These are phyloP conservation scores for Mus minutoides DNA, from an alignment of 2,797 vertebrate genomes.

Conservation along the genomic window DNA sequence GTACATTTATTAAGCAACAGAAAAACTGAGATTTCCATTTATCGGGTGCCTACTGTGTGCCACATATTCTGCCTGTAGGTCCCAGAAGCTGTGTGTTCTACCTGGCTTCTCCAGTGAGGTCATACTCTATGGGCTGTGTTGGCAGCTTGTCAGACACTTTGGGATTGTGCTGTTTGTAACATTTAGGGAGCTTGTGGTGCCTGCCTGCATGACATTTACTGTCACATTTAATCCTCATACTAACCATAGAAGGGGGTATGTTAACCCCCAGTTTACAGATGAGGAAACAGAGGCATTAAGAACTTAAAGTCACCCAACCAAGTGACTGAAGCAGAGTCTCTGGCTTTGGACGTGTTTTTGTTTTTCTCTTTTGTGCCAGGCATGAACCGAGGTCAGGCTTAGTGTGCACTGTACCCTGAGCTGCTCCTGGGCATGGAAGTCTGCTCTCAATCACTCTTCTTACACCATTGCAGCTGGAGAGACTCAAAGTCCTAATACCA, in stretches of 20 bases:
- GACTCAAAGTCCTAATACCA: background rate
- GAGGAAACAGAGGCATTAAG: constrained; percentile 14
- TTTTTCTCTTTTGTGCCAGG: background rate
- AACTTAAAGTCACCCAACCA: background rate
- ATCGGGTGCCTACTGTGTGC: background rate
- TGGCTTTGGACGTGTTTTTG: background rate
- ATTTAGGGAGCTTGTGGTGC: background rate
- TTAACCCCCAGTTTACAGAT: constrained; percentile 22
- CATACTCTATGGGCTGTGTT: constrained; percentile 31
- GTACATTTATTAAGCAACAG: constrained; percentile 29
- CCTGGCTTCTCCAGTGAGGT: background rate
- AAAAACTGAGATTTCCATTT: background rate
- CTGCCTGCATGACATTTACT: background rate
- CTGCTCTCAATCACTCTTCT: background rate
- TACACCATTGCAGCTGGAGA: background rate
- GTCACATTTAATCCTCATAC: background rate
- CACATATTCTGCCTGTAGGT: background rate
- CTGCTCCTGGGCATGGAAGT: too few species aligned
- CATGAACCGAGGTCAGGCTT: background rate
- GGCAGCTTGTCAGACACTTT: background rate
- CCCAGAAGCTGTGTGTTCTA: background rate
- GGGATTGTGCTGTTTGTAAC: background rate
- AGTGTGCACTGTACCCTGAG: background rate
- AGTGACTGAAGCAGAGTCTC: background rate
- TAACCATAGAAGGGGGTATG: background rate